A percentile compares a stretch with the other conserved stretches of the same genome.
phyloP scores from a whole-genome alignment of 2,888 invertebrate genomes.

The Sthenelais limicola region DNA sequence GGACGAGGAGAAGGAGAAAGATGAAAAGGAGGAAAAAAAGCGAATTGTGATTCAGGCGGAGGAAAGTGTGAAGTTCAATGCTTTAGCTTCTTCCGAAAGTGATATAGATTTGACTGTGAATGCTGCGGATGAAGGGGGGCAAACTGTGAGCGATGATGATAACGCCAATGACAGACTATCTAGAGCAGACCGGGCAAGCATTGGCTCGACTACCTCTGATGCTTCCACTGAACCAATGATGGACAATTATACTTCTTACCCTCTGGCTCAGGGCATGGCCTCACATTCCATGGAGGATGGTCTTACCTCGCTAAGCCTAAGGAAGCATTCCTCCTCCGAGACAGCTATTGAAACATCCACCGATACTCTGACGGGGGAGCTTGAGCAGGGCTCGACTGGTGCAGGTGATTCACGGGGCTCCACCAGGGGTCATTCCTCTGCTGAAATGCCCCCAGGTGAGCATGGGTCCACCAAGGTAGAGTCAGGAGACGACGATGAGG shows the following conservation, averaged over 20 bases:
- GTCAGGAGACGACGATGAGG: neutral
- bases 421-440: neutral
- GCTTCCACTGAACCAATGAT: no score
- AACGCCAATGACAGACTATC: no score
- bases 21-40: slow-evolving; percentile 13
- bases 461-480: neutral
- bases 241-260: no score
- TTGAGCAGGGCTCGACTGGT: neutral
- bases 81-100: no score
- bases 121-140: no score
- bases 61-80: neutral
- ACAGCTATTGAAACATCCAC: slow-evolving; percentile 74
- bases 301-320: neutral
- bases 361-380: slow-evolving; percentile 73
- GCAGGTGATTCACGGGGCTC: slow-evolving; percentile 14
- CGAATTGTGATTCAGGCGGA: slow-evolving; percentile 29
- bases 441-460: neutral
- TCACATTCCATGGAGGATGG: slow-evolving; percentile 31
- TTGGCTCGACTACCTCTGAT: no score
- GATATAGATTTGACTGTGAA: no score
- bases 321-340: slow-evolving; percentile 1
- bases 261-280: no score
- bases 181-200: no score
- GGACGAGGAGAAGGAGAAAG: neutral
- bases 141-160: no score